These are phyloP conservation scores for Saccopteryx leptura DNA, from an alignment of 2,113 vertebrate genomes.

Conservation along the genomic window DNA sequence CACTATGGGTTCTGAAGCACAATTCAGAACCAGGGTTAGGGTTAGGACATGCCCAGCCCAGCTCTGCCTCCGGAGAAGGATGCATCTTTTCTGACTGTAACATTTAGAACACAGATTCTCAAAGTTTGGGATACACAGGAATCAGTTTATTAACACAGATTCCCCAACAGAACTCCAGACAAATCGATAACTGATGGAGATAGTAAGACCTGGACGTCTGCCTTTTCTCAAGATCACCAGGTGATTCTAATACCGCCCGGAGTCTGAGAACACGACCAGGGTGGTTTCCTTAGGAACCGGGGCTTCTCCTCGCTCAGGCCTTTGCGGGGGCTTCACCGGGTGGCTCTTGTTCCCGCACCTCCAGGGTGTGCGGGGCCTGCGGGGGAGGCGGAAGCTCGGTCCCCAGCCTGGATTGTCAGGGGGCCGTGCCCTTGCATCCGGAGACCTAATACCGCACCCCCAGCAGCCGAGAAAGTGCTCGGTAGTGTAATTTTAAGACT, in stretches of 20 bases:
- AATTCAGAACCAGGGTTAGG: not conserved
- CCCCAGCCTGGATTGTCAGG: not conserved
- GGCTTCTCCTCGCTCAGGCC: too few relatives aligned
- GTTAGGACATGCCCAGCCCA: not conserved
- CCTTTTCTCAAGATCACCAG: not conserved
- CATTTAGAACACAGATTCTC: not conserved
- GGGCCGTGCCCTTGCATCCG: too few relatives aligned
- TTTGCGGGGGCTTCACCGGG: not conserved
- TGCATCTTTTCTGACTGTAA: not conserved
- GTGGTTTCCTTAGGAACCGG: not conserved
- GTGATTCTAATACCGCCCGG: not conserved
- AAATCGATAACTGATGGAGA: not conserved
- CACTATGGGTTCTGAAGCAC: not conserved
- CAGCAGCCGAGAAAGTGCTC: not conserved
- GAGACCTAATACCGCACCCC: constrained; percentile 55
- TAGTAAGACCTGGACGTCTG: not conserved
- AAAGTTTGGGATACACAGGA: not conserved
- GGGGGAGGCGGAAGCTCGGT: not conserved
- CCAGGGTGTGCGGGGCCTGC: fast-evolving
- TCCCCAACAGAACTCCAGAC: not conserved
- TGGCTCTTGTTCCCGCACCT: fast-evolving
- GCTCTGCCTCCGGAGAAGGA: not conserved
- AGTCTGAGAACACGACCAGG: not conserved
- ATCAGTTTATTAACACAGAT: not conserved
- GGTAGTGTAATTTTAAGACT: constrained; percentile 2